Evolutionary conservation across 2,113 vertebrate genomes (phyloP), one percentile per base, ranked within the genome.

Genomic region (Microcebus griseorufus): DNA sequence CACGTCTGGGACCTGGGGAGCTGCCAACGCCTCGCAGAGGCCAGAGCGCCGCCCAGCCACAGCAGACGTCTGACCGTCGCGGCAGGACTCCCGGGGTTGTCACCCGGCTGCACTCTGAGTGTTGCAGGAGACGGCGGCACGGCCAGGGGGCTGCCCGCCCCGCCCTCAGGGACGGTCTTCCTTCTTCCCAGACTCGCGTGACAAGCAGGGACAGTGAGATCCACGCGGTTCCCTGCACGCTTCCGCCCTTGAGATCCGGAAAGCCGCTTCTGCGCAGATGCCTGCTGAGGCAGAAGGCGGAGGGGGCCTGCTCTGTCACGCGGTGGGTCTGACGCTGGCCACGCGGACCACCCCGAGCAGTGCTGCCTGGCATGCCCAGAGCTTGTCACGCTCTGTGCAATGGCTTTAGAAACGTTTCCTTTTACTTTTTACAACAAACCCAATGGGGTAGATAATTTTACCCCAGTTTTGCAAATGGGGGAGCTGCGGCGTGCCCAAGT

Each of bases 71-170:
- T 20, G 53, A n/a, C 1, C 6, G 45, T 48, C 13, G 34, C 62
- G 18, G 53, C 17, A 29, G 37, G 32, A 51, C 62, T 42, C 72
- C 23, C 37, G 1, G 8, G 86, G 8, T 6, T 29, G 39, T 14
- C 18, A 27, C 11, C 34, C 32, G 13, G 13, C 51, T 0, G 0
- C 0, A 0, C 2, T 53, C 34, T 0, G 29, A 27, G 53, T 2
- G 5, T 13, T 9, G 9, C 42, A 22, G 20, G 39, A 20, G 42
- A 23, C 0, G 10, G 48, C 45, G 8, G 14, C 3, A 0, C 53
- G 5, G 29, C 3, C 37, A 32, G 0, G 3, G 32, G 8, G 60
- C 45, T 37, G 32, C 76, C 65, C 0, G 1, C 22, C 18, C 32
- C 27, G 20, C 45, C 45, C 27, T 72, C 8, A 0, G 34, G 23